phyloP scores from a whole-genome alignment of 2,888 invertebrate species.

The Strigamia maritima region DNA sequence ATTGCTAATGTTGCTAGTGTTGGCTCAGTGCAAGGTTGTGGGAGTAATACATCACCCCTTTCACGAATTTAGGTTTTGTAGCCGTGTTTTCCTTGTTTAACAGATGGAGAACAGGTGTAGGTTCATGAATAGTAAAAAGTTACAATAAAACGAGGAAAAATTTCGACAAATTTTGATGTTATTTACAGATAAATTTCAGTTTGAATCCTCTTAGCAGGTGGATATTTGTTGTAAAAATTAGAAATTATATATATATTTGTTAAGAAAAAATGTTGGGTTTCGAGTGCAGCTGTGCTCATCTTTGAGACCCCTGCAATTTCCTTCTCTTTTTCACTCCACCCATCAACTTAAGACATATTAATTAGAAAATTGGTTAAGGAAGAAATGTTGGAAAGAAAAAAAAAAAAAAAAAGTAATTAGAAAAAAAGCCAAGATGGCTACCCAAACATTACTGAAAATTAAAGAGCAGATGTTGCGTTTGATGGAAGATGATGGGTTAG shows the following conservation, averaged over 20 bases:
- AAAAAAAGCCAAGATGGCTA: not conserved
- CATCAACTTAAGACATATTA: slow-evolving; percentile 20
- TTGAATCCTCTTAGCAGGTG: not conserved
- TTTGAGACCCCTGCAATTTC: not conserved
- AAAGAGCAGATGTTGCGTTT: not conserved
- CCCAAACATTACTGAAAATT: slow-evolving; percentile 19
- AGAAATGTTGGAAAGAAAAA: not conserved
- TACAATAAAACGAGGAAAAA: not conserved
- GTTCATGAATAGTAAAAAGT: not conserved
- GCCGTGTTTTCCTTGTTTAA: not conserved
- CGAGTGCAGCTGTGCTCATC: slow-evolving; percentile 11
- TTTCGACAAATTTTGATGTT: not conserved
- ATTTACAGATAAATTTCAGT: not conserved
- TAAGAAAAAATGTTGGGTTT: not conserved
- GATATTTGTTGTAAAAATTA: not conserved
- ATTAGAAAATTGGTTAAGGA: slow-evolving; percentile 12
- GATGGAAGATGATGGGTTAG: slow-evolving; percentile 23
- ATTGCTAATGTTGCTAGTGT: not conserved
- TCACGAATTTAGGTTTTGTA: not conserved
- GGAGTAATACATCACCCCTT: not conserved
- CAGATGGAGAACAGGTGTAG: slow-evolving; percentile 10
- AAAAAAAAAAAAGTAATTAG: not conserved
- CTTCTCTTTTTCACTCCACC: slow-evolving; percentile 15
- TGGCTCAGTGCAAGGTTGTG: not conserved
- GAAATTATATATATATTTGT: not conserved